Base-by-base conservation (phyloP, 1,140 invertebrate genomes). In the Brachionus koreanus region DNA sequence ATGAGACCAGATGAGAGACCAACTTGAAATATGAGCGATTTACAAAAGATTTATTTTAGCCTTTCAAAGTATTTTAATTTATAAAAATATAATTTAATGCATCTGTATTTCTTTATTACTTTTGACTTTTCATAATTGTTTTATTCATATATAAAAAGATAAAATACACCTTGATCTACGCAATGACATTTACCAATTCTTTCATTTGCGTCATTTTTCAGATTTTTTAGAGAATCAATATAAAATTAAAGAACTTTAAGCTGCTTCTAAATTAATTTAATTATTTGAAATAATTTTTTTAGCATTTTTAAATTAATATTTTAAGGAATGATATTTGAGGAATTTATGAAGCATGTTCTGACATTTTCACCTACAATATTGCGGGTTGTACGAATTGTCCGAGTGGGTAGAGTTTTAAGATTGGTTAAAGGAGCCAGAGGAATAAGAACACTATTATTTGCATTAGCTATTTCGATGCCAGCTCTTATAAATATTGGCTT, bases 401-500 rank as follows among this genome's bases (percentile, higher is more conserved):
- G 98, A 91, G 95, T 98, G 49, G 96, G 96, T 86, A 92, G 96
- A 88, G 95, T 98, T 23, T 91, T 98, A 83, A 94, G 96, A 89
- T 91, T 98, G 84, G 96, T 98, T 23, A 98, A 98, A 90, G 94
- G 94, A 10, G 96, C 97, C 57, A 96, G 97, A 90, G 97, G 97
- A 85, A 98, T 98, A 85, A 91, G 96, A 86, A 98, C 96, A 37
- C 89, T 99, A 83, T 91, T 99, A 81, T 98, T 98, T 89, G 97
- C 96, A 83, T 90, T 99, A 86, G 96, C 96, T 85, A 98, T 98
- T 93, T 98, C 96, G 85, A 91, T 98, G 87, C 96, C 96, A 84
- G 97, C 96, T 83, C 92, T 98, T 69, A 97, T 98, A 91, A 98
- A 98, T 91, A 98, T 98, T 89, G 98, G 96, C 88, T 92, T 98